These are phyloP conservation scores for Eidolon dupreanum DNA, from an alignment of 2,797 vertebrate genomes.

Conservation along the genomic window DNA sequence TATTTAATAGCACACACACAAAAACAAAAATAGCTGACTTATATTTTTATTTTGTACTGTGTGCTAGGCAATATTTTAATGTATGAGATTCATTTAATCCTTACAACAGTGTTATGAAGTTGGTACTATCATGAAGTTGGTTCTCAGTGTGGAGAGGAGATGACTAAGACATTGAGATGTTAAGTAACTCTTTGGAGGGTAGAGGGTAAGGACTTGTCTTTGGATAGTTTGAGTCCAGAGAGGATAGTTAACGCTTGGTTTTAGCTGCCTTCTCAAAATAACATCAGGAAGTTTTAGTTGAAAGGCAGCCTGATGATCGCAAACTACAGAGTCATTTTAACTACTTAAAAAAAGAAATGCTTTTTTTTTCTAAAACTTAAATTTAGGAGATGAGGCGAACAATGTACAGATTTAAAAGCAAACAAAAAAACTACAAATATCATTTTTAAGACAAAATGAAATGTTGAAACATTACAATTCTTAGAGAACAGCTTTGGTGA, in stretches of 20 bases:
- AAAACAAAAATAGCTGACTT: background rate
- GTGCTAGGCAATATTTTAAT: background rate
- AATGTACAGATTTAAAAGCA: background rate
- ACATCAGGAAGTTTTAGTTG: background rate
- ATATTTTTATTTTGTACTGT: background rate
- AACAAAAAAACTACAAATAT: background rate
- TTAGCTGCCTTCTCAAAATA: background rate
- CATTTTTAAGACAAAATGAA: background rate
- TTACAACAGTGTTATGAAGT: background rate
- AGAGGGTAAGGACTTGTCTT: background rate
- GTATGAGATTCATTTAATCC: background rate
- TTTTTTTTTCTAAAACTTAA: background rate
- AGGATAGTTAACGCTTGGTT: background rate
- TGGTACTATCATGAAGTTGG: background rate
- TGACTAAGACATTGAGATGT: background rate
- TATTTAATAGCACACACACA: background rate
- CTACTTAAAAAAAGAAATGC: background rate
- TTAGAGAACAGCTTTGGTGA: background rate
- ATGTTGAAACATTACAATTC: background rate
- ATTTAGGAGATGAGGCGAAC: background rate
- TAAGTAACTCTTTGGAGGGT: background rate
- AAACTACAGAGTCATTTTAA: background rate
- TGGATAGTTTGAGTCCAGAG: background rate
- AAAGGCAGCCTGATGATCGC: background rate
- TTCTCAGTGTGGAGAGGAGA: background rate